phyloP scores from a whole-genome alignment of 2,113 vertebrate genomes.

The Nestor notabilis region DNA sequence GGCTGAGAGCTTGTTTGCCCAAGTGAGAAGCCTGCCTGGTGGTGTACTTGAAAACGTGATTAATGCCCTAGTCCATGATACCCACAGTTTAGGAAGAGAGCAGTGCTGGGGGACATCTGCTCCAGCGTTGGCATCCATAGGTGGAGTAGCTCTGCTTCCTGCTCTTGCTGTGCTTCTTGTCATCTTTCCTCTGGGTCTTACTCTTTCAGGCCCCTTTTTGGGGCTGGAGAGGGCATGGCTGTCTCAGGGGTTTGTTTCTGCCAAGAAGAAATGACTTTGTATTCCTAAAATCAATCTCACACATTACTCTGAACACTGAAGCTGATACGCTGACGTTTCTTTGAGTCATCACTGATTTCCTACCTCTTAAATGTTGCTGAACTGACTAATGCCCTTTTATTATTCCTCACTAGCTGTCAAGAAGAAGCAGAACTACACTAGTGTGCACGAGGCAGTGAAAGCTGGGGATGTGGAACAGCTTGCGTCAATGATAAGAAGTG shows the following conservation, averaged over 20 bases:
- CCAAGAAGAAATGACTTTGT: neutral
- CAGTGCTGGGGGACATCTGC: neutral
- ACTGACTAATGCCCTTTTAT: neutral
- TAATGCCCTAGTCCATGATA: neutral
- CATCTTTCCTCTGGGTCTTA: neutral
- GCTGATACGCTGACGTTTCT: neutral
- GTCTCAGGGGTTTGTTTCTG: neutral
- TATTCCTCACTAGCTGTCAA: conserved; percentile 54
- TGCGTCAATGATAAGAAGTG: conserved; percentile 62
- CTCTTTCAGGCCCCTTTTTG: neutral
- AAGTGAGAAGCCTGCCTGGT: neutral
- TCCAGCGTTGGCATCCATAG: neutral
- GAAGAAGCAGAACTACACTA: conserved; percentile 53
- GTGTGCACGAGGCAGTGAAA: conserved; percentile 75
- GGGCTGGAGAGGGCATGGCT: neutral
- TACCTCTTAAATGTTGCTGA: neutral
- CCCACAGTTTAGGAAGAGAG: neutral
- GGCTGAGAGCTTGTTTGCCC: neutral
- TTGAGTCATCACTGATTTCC: neutral
- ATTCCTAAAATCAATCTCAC: neutral
- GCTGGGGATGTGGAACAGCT: conserved; percentile 76
- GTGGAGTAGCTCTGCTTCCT: neutral
- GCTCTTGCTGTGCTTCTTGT: neutral
- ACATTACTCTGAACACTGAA: neutral
- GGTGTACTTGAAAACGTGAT: neutral